Percentiles rank a stretch among this genome's conserved stretches.
Conservation (phyloP, 2,888 invertebrate genomes). For the Stenodema calcarata region DNA sequence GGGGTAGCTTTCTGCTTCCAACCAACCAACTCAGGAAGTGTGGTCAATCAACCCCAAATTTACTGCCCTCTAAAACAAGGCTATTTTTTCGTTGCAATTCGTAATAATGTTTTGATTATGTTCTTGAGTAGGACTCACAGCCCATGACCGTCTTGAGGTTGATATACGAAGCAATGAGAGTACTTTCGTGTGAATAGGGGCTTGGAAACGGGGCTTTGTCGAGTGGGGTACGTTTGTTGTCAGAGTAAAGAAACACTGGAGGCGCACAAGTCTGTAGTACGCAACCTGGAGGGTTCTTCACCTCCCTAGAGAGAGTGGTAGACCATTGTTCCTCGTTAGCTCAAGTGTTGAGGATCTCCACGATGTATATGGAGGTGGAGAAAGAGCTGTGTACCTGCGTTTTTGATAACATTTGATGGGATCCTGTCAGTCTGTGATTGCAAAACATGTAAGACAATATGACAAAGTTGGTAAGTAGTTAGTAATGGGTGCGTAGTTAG, state of each 20-base stretch:
- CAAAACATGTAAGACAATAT: too few species aligned
- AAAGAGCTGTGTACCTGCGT: not conserved
- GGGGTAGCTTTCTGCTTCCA: not conserved
- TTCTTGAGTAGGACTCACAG: too few species aligned
- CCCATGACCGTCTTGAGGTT: not conserved
- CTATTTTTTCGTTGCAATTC: too few species aligned
- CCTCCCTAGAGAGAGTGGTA: not conserved
- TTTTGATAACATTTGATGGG: too few species aligned
- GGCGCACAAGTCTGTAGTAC: conserved; percentile 1
- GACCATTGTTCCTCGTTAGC: not conserved
- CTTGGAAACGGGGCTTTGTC: not conserved
- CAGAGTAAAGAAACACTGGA: not conserved
- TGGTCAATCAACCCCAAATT: not conserved
- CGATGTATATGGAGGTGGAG: not conserved
- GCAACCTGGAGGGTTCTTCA: conserved; percentile 5
- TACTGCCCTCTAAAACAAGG: not conserved
- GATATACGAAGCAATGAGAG: not conserved
- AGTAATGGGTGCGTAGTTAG: too few species aligned
- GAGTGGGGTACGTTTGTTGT: not conserved
- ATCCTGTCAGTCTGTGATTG: too few species aligned
- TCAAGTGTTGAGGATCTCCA: not conserved
- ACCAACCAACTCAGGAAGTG: not conserved
- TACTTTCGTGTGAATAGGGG: not conserved
- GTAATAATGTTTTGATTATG: too few species aligned
- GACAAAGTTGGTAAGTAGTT: too few species aligned